phyloP scores from a whole-genome alignment of 1,140 invertebrate species.

The Maniola jurtina region DNA sequence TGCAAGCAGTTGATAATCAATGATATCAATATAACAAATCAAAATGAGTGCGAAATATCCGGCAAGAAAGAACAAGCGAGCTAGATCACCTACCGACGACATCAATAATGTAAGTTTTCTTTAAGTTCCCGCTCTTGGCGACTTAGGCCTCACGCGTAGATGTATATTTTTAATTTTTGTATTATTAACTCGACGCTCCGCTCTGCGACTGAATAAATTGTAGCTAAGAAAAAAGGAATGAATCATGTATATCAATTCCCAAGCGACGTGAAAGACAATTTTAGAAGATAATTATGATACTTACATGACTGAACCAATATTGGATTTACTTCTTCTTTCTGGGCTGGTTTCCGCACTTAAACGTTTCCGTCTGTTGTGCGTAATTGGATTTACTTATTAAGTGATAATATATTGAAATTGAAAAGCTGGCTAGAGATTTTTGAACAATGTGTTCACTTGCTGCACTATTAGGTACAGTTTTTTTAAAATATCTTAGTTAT shows the following conservation, averaged over 20 bases:
- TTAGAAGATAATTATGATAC: no score
- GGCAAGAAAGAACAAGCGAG: slow-evolving; percentile 47
- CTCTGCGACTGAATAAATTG: slow-evolving; percentile 24
- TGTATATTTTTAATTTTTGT: slow-evolving; percentile 45
- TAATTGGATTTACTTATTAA: no score
- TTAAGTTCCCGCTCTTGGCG: slow-evolving; percentile 59
- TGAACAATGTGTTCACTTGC: no score
- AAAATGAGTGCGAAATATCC: slow-evolving; percentile 50
- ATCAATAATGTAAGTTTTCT: slow-evolving; percentile 55
- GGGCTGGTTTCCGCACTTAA: no score
- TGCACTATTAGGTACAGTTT: no score
- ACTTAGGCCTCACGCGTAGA: slow-evolving; percentile 52
- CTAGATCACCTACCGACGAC: slow-evolving; percentile 38
- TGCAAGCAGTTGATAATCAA: slow-evolving; percentile 27
- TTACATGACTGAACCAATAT: no score
- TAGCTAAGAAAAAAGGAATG: background rate
- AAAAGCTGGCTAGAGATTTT: no score
- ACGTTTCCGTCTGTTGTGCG: no score
- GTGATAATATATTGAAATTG: no score
- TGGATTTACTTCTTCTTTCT: no score
- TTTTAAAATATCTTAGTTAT: no score
- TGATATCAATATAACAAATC: slow-evolving; percentile 25
- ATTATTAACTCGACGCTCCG: slow-evolving; percentile 26
- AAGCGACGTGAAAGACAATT: no score
- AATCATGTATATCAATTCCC: background rate